phyloP scores from a whole-genome alignment of 2,888 invertebrate genomes.

The Eurois occulta region DNA sequence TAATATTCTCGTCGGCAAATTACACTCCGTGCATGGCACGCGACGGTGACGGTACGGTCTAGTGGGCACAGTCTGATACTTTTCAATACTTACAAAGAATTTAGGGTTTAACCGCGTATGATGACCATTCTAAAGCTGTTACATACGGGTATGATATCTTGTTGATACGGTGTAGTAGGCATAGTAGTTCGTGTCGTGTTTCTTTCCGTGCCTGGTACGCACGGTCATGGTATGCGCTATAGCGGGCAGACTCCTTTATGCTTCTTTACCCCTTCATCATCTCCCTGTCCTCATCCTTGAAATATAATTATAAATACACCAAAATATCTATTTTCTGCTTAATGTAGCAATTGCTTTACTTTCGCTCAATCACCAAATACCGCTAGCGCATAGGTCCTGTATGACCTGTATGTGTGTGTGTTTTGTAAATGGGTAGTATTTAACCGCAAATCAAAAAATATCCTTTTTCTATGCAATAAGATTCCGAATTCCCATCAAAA shows the following conservation, averaged over 20 bases:
- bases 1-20: no score
- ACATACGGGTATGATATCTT: background rate
- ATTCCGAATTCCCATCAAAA: no score
- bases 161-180: background rate
- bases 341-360: background rate
- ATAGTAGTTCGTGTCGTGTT: background rate
- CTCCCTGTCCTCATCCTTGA: background rate
- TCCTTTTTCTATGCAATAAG: no score
- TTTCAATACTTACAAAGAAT: background rate
- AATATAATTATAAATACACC: background rate
- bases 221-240: background rate
- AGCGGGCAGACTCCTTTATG: background rate
- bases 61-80: background rate
- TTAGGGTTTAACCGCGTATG: background rate
- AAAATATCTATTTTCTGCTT: background rate
- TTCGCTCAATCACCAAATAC: conserved; percentile 1
- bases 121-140: background rate
- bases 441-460: no score
- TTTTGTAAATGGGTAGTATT: no score
- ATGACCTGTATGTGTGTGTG: background rate
- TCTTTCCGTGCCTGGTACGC: background rate
- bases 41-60: no score
- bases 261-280: background rate
- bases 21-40: no score
- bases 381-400: background rate